Evolutionary conservation across 1,140 invertebrate genomes (phyloP), one percentile per base, ranked within the genome.

Genomic region (Battus philenor): DNA sequence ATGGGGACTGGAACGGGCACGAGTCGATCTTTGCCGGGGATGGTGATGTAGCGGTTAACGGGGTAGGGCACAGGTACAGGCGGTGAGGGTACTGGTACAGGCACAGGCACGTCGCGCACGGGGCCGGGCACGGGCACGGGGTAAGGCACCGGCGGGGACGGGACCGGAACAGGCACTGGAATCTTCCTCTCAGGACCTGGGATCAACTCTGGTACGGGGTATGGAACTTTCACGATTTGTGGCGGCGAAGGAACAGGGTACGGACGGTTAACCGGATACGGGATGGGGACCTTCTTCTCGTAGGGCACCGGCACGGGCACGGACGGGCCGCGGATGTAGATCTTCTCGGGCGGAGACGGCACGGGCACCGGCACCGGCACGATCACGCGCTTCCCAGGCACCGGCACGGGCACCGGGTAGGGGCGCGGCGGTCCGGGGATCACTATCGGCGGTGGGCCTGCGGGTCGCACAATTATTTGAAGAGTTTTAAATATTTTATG

Each of bases 311-410:
- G 68, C 1, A 69, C 50, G 0, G 66, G 69, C 5, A 71, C 54
- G 0, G 61, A 50, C 5, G 72, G 74, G 10, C 74, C 74, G 0
- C 38, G 70, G 15, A 78, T 50, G 63, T 63, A 68, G 20, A 81
- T 52, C 45, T 69, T 75, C 41, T 73, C 49, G 16, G 72, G 67
- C 11, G 70, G 68, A 3, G 68, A 70, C 4, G 70, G 73, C 10
- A 81, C 71, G 0, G 75, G 75, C 0, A 77, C 64, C 1, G 72
- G 73, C n/a, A 77, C 64, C 2, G 54, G 73, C 8, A 82, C 59
- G 1, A 65, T 9, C n/a, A 81, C 32, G n/a, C 41, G 54, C 47
- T 63, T 68, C 2, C 67, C 62, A 6, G 78, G 73, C n/a, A 77
- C 60, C 1, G 71, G 70, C 1, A 76, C 58, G 1, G 71, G 72